Percentiles rank a stretch among this genome's conserved stretches.
These are phyloP conservation scores for Drosophila neotestacea DNA, from an alignment of 2,888 invertebrate species.

Conservation along the genomic window DNA sequence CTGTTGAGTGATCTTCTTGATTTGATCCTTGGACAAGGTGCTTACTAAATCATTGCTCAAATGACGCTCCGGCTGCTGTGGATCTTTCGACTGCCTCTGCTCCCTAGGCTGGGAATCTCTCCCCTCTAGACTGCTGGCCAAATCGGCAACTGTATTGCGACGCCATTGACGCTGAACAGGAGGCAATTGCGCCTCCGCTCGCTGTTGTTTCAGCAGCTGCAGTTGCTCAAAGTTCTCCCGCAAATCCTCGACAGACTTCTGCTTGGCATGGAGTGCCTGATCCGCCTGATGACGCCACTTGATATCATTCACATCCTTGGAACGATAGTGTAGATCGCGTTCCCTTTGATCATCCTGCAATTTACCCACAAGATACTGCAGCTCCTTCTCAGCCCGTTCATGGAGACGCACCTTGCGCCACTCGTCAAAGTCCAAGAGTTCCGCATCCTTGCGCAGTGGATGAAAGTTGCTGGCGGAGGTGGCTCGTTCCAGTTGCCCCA, in stretches of 20 bases:
- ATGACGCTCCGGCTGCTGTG: conserved; percentile 86
- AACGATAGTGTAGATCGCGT: conserved; percentile 93
- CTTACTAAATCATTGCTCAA: conserved; percentile 93
- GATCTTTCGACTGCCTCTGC: conserved; percentile 85
- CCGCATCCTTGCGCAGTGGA: conserved; percentile 91
- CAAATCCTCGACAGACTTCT: conserved; percentile 95
- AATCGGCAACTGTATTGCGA: conserved; percentile 92
- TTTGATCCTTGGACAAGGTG: conserved; percentile 93
- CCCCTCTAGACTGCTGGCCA: conserved; percentile 91
- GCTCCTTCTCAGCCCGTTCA: conserved; percentile 93
- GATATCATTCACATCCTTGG: conserved; percentile 90
- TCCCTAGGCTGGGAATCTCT: conserved; percentile 84
- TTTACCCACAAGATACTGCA: conserved; percentile 91
- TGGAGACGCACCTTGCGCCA: conserved; percentile 93
- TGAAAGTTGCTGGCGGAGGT: conserved; percentile 90
- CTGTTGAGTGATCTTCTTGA: conserved; percentile 91
- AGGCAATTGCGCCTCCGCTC: conserved; percentile 85
- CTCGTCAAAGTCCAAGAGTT: conserved; percentile 94
- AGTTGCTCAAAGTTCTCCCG: conserved; percentile 91
- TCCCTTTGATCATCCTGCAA: conserved; percentile 92
- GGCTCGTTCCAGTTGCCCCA: conserved; percentile 92
- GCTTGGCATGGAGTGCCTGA: conserved; percentile 91
- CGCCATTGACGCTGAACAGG: conserved; percentile 88
- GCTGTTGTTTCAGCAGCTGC: conserved; percentile 86
- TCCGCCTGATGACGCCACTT: conserved; percentile 92